Conservation (phyloP, 2,797 vertebrate genomes). For the Leuciscus waleckii region DNA sequence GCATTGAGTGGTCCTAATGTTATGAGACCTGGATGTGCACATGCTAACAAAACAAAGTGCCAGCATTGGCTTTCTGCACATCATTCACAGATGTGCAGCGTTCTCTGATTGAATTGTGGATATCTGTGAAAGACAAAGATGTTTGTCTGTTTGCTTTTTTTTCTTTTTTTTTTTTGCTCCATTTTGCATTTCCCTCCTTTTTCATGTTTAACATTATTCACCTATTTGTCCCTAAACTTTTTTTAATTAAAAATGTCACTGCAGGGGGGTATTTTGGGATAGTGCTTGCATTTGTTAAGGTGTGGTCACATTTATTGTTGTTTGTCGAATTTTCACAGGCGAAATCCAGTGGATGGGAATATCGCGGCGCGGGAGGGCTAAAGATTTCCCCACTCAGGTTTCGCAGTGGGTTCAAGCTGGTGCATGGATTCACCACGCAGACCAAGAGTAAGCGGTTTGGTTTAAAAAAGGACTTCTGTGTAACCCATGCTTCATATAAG, state of each 20-base stretch:
- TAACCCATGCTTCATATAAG: neutral
- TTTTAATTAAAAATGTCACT: neutral
- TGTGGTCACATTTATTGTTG: neutral
- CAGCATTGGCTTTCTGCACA: slow-evolving; percentile 56
- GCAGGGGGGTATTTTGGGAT: neutral
- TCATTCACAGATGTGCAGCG: slow-evolving; percentile 42
- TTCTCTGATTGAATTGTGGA: slow-evolving; percentile 26
- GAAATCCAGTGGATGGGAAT: neutral
- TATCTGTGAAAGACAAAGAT: slow-evolving; percentile 20
- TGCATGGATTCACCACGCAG: neutral
- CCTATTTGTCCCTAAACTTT: neutral
- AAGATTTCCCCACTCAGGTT: neutral
- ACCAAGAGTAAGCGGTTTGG: neutral
- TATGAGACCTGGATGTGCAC: slow-evolving; percentile 65
- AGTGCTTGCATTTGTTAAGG: neutral
- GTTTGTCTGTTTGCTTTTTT: slow-evolving; percentile 24
- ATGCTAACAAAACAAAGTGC: slow-evolving; percentile 66
- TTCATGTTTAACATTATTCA: neutral
- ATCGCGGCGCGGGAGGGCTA: neutral
- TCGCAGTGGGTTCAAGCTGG: neutral
- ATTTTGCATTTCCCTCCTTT: neutral
- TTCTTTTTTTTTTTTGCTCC: neutral
- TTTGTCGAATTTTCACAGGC: neutral
- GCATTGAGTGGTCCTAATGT: slow-evolving; percentile 63
- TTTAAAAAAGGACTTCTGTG: neutral